Base-by-base conservation (phyloP, 2,888 invertebrate genomes). In the Hypercompe scribonia region DNA sequence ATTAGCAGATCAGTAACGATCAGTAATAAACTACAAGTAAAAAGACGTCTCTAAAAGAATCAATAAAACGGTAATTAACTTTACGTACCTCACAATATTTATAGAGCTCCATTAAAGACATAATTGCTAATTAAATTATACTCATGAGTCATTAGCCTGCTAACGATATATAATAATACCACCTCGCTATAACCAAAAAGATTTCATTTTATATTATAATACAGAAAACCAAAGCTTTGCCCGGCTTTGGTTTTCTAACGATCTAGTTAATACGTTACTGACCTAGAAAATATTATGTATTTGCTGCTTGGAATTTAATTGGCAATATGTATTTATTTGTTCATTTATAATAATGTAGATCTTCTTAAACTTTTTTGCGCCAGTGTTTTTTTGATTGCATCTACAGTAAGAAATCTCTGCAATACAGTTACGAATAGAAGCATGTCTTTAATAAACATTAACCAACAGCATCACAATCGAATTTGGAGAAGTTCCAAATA, bases 1-100 rank as follows among this genome's bases (percentile, higher is more conserved):
- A 67, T 63, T 42, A 64, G 34, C 34, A 28, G 31, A 31, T 36
- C 10, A 42, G 31, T 58, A 64, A 42, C 39, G 65, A 71, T 58
- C 46, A 50, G 63, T 68, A 50, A 68, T 72, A 68, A 72, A 71
- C 68, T 34, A 50, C 67, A 34, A 28, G 21, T 8, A 54, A 70
- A 42, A 65, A 68, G 36, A 65, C 50, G n/a, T n/a, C 34, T 46
- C 50, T 13, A n/a, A 50, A 21, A 46, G n/a, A 46, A 75, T 34
- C n/a, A 54, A 54, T 68, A 54, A 68, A 54, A 68, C 8, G 18
- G 15, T 28, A 11, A 15, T 28, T 58, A 46, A 46, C 13, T 24
- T 24, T 33, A 33, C 33, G 7, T 33, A 28, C 31, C 4, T 33
- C 24, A 42, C 42, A 42, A 33, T 46, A 24, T 66, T 46, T 4